A percentile compares a stretch with the other conserved stretches of the same genome.
phyloP scores from a whole-genome alignment of 1,140 invertebrate species.

The Dreissena rostriformis region DNA sequence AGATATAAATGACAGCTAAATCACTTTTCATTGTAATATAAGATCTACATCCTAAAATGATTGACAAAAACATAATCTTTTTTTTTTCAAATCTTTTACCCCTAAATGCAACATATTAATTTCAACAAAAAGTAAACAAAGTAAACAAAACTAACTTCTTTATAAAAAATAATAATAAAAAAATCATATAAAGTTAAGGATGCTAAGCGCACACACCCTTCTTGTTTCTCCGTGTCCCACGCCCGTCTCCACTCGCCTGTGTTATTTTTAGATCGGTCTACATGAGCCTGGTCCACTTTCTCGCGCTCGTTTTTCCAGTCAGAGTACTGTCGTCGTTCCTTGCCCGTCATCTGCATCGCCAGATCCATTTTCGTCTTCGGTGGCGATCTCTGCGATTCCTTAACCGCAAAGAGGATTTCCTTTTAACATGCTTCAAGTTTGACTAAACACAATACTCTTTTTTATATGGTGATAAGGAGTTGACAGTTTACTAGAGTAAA shows the following conservation, averaged over 20 bases:
- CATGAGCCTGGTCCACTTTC: constrained; percentile 70
- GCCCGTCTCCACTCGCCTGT: constrained; percentile 75
- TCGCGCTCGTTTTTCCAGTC: constrained; percentile 76
- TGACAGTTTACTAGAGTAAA: too few species aligned
- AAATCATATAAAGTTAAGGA: neutral
- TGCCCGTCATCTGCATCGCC: constrained; percentile 74
- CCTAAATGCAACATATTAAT: too few species aligned
- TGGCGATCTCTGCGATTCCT: constrained; percentile 54
- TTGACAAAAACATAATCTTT: too few species aligned
- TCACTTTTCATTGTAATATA: too few species aligned
- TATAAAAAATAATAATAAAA: neutral
- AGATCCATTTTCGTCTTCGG: constrained; percentile 74
- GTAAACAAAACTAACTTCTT: too few species aligned
- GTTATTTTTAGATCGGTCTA: constrained; percentile 67
- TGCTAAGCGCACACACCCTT: neutral
- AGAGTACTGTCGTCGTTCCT: constrained; percentile 72
- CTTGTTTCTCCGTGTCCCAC: constrained; percentile 76
- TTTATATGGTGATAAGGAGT: too few species aligned
- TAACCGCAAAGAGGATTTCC: neutral
- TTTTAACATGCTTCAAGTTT: too few species aligned
- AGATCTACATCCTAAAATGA: too few species aligned
- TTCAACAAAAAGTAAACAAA: too few species aligned
- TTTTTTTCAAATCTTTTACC: too few species aligned
- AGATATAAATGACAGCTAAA: too few species aligned
- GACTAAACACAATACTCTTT: too few species aligned